Evolutionary conservation across 1,140 invertebrate genomes (phyloP).

Genomic region (Euura lappo): DNA sequence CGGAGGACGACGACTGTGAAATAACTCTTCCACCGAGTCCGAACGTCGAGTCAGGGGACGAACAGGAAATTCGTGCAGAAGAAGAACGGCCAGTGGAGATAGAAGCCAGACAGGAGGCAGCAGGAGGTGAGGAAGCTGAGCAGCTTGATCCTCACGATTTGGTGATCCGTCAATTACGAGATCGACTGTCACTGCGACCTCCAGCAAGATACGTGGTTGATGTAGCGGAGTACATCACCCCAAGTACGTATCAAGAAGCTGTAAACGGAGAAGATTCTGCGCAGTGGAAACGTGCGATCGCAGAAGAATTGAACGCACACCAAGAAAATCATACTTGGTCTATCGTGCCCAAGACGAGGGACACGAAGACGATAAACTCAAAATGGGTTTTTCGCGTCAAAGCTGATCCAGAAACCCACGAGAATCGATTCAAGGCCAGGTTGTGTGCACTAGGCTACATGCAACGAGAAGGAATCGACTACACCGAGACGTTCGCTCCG

Average conservation of each 20-base stretch:
- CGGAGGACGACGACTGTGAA: no score
- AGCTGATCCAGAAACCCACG: slow-evolving; percentile 24
- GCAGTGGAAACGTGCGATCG: slow-evolving; percentile 36
- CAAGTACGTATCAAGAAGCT: slow-evolving; percentile 30
- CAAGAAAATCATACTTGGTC: slow-evolving; percentile 36
- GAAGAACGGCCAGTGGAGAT: no score
- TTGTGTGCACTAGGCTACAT: slow-evolving; percentile 34
- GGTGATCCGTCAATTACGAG: background rate
- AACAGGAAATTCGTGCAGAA: no score
- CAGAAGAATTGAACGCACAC: slow-evolving; percentile 38
- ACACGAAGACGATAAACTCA: slow-evolving; percentile 32
- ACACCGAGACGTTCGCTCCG: no score
- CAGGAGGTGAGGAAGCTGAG: no score
- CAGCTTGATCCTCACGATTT: no score
- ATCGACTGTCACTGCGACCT: background rate
- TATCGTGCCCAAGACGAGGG: slow-evolving; percentile 29
- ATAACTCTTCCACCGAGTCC: no score
- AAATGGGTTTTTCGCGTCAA: slow-evolving; percentile 45
- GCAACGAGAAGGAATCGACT: slow-evolving; percentile 37
- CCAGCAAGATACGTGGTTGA: background rate
- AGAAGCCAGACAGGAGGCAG: no score
- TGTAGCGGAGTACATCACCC: slow-evolving; percentile 13
- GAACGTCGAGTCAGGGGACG: no score
- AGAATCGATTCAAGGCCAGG: slow-evolving; percentile 22
- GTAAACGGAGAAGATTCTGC: slow-evolving; percentile 28